Evolutionary conservation across 2,888 invertebrate genomes (phyloP).

Genomic region (Pheosia tremula): DNA sequence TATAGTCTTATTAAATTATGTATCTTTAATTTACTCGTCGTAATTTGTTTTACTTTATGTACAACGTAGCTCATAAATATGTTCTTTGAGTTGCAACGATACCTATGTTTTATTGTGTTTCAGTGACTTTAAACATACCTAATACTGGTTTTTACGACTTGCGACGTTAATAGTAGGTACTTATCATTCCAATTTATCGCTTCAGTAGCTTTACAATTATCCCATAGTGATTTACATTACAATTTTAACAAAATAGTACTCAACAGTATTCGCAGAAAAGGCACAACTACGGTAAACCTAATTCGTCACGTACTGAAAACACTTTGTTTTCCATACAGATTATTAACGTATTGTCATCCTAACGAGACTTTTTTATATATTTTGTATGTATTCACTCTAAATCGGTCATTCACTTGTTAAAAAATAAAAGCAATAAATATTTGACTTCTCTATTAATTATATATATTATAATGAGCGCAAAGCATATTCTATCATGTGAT

Average conservation of each 20-base stretch:
- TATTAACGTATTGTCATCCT: too few relatives aligned
- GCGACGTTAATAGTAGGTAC: conserved; percentile 5
- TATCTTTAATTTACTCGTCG: too few relatives aligned
- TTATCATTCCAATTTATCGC: conserved; percentile 12
- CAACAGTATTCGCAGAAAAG: background rate
- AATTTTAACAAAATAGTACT: background rate
- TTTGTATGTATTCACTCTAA: too few relatives aligned
- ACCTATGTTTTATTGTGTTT: background rate
- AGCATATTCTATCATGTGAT: too few relatives aligned
- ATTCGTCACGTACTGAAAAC: background rate
- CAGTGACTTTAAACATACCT: background rate
- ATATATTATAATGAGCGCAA: too few relatives aligned
- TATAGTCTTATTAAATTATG: too few relatives aligned
- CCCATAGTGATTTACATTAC: background rate
- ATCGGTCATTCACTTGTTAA: too few relatives aligned
- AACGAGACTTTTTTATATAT: too few relatives aligned
- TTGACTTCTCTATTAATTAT: too few relatives aligned
- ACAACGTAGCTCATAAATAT: background rate
- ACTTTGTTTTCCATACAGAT: too few relatives aligned
- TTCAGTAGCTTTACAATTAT: conserved; percentile 13
- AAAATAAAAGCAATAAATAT: too few relatives aligned
- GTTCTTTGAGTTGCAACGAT: background rate
- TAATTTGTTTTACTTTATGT: background rate
- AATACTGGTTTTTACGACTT: conserved; percentile 1
- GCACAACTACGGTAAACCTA: background rate